Evolutionary conservation across 2,797 vertebrate species (phyloP), one percentile per base, ranked within the genome.

Genomic region (Takifugu rubripes): DNA sequence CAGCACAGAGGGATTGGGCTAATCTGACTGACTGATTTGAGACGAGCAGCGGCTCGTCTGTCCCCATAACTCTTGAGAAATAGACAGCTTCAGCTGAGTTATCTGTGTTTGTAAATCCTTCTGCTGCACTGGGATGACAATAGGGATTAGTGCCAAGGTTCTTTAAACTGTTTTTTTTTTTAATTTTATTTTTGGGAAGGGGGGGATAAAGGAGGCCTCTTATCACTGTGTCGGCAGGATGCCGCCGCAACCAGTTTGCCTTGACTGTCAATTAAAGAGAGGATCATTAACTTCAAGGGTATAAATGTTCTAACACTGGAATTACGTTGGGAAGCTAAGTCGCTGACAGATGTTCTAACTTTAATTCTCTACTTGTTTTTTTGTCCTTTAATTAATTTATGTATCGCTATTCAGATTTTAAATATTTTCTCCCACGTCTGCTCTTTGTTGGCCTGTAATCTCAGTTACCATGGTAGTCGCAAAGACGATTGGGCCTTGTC

Each of bases 251-350:
- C 88, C 86, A 74, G 70, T 85, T 91, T 91, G 91, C 80, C 86
- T 88, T 88, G 86, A 86, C 91, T 92, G 92, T 91, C 91, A 92
- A 92, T 92, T 92, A 92, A 90, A 92, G 87, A 88, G 88, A 82
- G 90, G 92, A 92, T 92, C 91, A 90, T 92, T 92, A 92, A 92
- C 91, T 92, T 92, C 91, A 91, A 90, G 90, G 89, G 89, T 91
- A 90, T 91, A 90, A 91, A 91, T 92, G 92, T 92, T 92, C 91
- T 91, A 90, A 92, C 91, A 92, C 89, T 90, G 87, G 90, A 90
- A 91, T 93, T 92, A 92, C 84, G 84, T 87, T 88, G 77, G 85
- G 81, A 88, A 91, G 88, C 90, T 89, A 88, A 89, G 90, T 88
- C 88, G 85, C 80, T 92, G 92, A 93, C 92, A 92, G 91, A 92